Conservation (phyloP, 2,797 vertebrate species). For the Acipenser ruthenus region DNA sequence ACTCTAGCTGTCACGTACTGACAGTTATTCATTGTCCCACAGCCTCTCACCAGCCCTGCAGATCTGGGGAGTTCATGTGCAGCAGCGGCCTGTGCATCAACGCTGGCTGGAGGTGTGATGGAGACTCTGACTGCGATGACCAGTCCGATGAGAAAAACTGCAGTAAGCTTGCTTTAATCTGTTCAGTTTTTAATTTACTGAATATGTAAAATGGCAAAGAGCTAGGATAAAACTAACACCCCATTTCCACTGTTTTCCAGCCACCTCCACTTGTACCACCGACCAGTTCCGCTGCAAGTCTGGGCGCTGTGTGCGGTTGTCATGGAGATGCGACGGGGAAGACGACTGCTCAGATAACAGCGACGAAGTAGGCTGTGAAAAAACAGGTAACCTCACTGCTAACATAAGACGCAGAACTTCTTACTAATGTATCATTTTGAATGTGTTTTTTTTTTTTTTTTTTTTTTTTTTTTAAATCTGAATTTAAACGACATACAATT, state of each 20-base stretch:
- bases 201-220: too few relatives aligned
- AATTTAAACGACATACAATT: too few relatives aligned
- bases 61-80: constrained; percentile 95
- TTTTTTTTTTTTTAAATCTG: too few relatives aligned
- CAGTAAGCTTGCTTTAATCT: constrained; percentile 66
- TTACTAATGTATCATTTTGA: too few relatives aligned
- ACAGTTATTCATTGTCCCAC: not conserved
- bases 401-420: too few relatives aligned
- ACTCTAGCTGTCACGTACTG: too few relatives aligned
- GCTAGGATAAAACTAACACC: too few relatives aligned
- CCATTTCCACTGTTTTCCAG: constrained; percentile 42
- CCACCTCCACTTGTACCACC: constrained; percentile 85
- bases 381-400: constrained; percentile 65
- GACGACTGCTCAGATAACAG: constrained; percentile 92
- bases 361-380: constrained; percentile 93
- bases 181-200: too few relatives aligned
- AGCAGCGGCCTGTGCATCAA: constrained; percentile 96
- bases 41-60: constrained; percentile 98
- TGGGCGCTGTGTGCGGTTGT: constrained; percentile 86
- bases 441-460: too few relatives aligned
- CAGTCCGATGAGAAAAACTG: constrained; percentile 96
- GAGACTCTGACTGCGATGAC: constrained; percentile 92
- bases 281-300: constrained; percentile 95
- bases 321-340: constrained; percentile 91
- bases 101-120: constrained; percentile 91